Percentiles rank a stretch among this genome's conserved stretches.
Conservation (phyloP, 2,888 invertebrate species). For the Hedychridium roseum region DNA sequence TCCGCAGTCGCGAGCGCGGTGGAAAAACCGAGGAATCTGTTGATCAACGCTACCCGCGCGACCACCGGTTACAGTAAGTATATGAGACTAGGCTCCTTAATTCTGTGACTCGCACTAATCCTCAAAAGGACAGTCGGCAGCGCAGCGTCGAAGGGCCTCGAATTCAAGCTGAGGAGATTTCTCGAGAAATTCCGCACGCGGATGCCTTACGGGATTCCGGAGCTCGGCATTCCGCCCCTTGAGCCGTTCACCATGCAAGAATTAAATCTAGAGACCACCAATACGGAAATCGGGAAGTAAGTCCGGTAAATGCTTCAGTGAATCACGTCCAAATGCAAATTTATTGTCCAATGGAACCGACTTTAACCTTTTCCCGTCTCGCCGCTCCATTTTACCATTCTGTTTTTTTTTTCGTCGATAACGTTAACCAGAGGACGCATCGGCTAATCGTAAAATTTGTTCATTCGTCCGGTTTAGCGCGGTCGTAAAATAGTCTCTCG, state of each 20-base stretch:
- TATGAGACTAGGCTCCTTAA: not conserved
- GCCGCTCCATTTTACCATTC: no score
- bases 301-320: no score
- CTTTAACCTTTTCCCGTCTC: no score
- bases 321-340: no score
- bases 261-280: conserved; percentile 41
- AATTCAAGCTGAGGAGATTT: conserved; percentile 51
- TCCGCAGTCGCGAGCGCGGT: conserved; percentile 51
- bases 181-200: conserved; percentile 51
- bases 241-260: conserved; percentile 50
- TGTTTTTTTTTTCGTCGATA: no score
- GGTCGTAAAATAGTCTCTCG: no score
- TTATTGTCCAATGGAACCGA: no score
- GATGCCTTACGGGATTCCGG: conserved; percentile 55
- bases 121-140: conserved; percentile 54
- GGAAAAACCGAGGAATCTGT: conserved; percentile 50
- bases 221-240: conserved; percentile 48
- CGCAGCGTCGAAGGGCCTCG: conserved; percentile 54
- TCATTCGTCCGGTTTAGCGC: no score
- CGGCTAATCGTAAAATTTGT: no score
- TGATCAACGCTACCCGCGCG: conserved; percentile 52
- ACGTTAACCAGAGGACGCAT: no score
- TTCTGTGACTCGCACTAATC: conserved; percentile 15
- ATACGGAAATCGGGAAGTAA: conserved; percentile 55
- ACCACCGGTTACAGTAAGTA: conserved; percentile 57